phyloP scores from a whole-genome alignment of 2,888 invertebrate species.

The Horisme vitalbata region DNA sequence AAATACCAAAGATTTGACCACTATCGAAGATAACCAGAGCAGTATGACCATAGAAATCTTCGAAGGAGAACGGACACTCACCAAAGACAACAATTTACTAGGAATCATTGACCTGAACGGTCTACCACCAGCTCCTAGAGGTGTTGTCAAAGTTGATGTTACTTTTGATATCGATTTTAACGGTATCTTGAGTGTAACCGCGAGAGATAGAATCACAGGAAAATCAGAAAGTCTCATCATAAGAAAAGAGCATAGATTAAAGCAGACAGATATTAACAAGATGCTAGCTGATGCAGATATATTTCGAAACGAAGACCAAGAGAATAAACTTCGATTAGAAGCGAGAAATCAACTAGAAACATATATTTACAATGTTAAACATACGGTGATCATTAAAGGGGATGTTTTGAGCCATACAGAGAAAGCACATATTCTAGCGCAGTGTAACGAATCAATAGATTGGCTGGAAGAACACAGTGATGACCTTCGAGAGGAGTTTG shows the following conservation, averaged over 20 bases:
- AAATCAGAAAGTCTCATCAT: conserved; percentile 50
- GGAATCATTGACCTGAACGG: conserved; percentile 59
- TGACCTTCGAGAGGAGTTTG: conserved; percentile 56
- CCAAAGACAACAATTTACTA: conserved; percentile 61
- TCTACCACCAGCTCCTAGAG: conserved; percentile 63
- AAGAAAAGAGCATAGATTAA: conserved; percentile 52
- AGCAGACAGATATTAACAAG: conserved; percentile 48
- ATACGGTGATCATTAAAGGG: conserved; percentile 38
- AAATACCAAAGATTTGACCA: conserved; percentile 59
- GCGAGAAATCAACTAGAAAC: conserved; percentile 61
- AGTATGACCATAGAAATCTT: conserved; percentile 66
- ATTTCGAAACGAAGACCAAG: conserved; percentile 55
- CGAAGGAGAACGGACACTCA: conserved; percentile 63
- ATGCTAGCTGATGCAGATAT: conserved; percentile 59
- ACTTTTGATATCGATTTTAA: conserved; percentile 61
- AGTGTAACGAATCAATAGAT: conserved; percentile 48
- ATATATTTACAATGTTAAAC: conserved; percentile 57
- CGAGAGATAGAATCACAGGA: conserved; percentile 56
- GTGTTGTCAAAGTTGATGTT: conserved; percentile 58
- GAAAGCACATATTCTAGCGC: conserved; percentile 48
- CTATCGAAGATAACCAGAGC: conserved; percentile 61
- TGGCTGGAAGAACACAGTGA: conserved; percentile 60
- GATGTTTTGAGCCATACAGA: conserved; percentile 28
- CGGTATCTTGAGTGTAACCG: conserved; percentile 59
- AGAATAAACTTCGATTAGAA: conserved; percentile 55